These are phyloP conservation scores for Lobophora halterata DNA, from an alignment of 2,888 invertebrate genomes.

Conservation along the genomic window DNA sequence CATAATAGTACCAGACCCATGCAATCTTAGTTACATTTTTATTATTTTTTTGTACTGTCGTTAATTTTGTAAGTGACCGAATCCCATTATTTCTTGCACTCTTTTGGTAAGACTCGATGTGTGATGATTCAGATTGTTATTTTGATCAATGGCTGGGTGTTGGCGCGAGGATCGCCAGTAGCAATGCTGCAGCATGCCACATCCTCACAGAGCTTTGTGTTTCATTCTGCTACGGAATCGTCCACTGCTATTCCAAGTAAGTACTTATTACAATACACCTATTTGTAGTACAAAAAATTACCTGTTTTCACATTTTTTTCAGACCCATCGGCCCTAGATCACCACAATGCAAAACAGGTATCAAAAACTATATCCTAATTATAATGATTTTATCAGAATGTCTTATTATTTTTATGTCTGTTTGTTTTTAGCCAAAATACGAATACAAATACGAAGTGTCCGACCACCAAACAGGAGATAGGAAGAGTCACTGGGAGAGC, in stretches of 20 bases:
- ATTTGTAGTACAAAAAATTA: no score
- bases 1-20: no score
- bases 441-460: conserved; percentile 77
- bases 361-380: not conserved
- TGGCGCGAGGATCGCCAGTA: conserved; percentile 47
- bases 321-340: conserved; percentile 37
- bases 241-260: conserved; percentile 39
- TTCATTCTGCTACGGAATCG: conserved; percentile 44
- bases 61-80: no score
- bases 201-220: conserved; percentile 64
- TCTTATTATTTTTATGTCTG: not conserved
- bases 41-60: no score
- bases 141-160: conserved; percentile 45
- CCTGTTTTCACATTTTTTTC: conserved; percentile 20
- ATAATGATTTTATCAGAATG: not conserved
- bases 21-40: no score
- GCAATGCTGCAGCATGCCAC: conserved; percentile 69
- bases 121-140: conserved; percentile 46
- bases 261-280: not conserved
- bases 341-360: conserved; percentile 38
- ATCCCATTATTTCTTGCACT: no score
- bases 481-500: conserved; percentile 75
- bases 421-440: conserved; percentile 62
- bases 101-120: no score
- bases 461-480: conserved; percentile 76